phyloP scores from a whole-genome alignment of 2,888 invertebrate genomes.

The Beris morrisii region DNA sequence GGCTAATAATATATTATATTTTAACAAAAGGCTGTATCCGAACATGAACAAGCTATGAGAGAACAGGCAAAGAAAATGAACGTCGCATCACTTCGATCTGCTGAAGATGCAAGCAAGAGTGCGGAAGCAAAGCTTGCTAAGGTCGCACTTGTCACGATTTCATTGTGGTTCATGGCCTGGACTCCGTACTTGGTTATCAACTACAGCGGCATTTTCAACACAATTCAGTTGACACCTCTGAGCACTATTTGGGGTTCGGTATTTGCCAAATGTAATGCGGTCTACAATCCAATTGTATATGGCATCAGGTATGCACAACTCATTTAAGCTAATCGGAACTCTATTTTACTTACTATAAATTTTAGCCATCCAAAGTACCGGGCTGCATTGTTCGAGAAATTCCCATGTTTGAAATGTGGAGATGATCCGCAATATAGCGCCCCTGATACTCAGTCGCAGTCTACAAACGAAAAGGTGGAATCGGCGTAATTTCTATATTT shows the following conservation, averaged over 20 bases:
- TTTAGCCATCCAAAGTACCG: slow-evolving; percentile 65
- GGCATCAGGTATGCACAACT: slow-evolving; percentile 60
- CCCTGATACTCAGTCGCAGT: slow-evolving; percentile 28
- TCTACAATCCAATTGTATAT: slow-evolving; percentile 64
- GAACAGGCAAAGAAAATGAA: slow-evolving; percentile 69
- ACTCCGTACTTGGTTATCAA: slow-evolving; percentile 64
- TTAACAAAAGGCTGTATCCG: slow-evolving; percentile 57
- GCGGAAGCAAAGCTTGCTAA: slow-evolving; percentile 64
- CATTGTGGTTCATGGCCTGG: slow-evolving; percentile 69
- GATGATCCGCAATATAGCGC: slow-evolving; percentile 43
- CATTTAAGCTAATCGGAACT: not conserved
- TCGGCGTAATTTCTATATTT: slow-evolving; percentile 7
- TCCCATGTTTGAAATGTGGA: slow-evolving; percentile 63
- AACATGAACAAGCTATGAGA: slow-evolving; percentile 62
- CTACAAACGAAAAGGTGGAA: slow-evolving; percentile 22
- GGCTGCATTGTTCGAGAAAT: slow-evolving; percentile 62
- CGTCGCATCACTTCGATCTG: slow-evolving; percentile 61
- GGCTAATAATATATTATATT: not conserved
- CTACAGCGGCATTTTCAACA: slow-evolving; percentile 59
- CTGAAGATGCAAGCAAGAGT: slow-evolving; percentile 59
- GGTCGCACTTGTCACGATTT: slow-evolving; percentile 65
- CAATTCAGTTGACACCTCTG: slow-evolving; percentile 58
- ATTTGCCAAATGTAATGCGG: slow-evolving; percentile 64
- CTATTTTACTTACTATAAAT: not conserved
- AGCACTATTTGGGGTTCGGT: slow-evolving; percentile 62